Percentiles rank a stretch among this genome's conserved stretches.
Conservation (phyloP, 2,888 invertebrate species). For the Acrobasis suavella region DNA sequence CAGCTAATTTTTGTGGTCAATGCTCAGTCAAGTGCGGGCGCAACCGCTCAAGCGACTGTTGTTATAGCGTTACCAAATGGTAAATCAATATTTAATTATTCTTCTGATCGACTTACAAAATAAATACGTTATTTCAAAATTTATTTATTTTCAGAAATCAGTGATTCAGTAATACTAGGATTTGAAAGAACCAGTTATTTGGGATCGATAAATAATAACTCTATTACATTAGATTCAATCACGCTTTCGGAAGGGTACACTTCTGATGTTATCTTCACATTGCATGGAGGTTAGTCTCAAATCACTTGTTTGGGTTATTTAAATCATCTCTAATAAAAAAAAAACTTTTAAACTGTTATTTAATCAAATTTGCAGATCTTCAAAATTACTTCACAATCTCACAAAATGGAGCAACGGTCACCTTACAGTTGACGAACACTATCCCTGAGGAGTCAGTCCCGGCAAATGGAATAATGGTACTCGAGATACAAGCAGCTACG, state of each 20-base stretch:
- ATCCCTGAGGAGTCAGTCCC: background rate
- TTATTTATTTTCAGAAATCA: background rate
- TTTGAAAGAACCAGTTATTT: constrained; percentile 39
- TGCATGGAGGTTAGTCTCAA: constrained; percentile 21
- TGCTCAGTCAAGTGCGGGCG: constrained; percentile 16
- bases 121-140: too few relatives aligned
- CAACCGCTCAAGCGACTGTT: constrained; percentile 17
- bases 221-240: background rate
- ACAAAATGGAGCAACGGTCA: background rate
- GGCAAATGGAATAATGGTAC: background rate
- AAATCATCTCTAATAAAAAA: too few relatives aligned
- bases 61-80: constrained; percentile 20
- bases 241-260: constrained; percentile 19
- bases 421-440: background rate
- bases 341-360: too few relatives aligned
- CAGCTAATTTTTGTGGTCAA: constrained; percentile 12
- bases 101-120: too few relatives aligned
- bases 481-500: background rate
- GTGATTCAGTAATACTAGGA: constrained; percentile 21
- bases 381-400: background rate
- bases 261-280: constrained; percentile 30
- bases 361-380: too few relatives aligned
- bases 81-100: background rate
- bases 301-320: too few relatives aligned
- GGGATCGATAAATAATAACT: constrained; percentile 29